Base-by-base conservation (phyloP, 2,888 invertebrate species). In the Spilarctia lutea region DNA sequence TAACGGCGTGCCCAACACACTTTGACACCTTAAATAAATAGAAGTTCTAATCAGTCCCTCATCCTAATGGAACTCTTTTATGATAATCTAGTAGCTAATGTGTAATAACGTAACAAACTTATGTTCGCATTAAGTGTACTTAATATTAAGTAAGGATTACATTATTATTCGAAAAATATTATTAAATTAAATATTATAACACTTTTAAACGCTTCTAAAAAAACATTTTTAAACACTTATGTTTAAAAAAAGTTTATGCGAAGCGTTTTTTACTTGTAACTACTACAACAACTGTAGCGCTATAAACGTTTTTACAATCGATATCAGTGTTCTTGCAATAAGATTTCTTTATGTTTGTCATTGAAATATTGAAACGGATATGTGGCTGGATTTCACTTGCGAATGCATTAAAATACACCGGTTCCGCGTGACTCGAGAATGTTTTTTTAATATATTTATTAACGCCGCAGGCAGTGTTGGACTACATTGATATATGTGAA, bases 371-470 rank as follows among this genome's bases (percentile, higher is more conserved):
- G 35, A 33, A 63, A 60, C 35, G 42, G 56, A 67, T 56, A 42
- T 39, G 24, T 67, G 66, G n/a, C 11, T 56, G 56, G 82, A 81
- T 83, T 83, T 83, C 81, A 77, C 75, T 77, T 74, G 52, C 56
- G 56, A 45, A 79, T 83, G 73, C 71, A 78, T 75, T 75, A 74
- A 72, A 39, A 72, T 67, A 81, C 69, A 48, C 48, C 42, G 72
- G 67, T 83, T 83, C 74, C 79, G 71, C 74, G 68, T 79, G 74
- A 79, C 75, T 77, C 72, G 79, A 68, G 39, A n/a, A n/a, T 33
- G 63, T 78, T 76, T 78, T 76, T 78, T 65, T 73, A 24, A 52
- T 66, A 68, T 75, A 66, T 76, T 42, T 65, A 16, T 48, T 45
- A 24, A 30, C 30, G 33, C 33, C 52, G 69, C 52, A 8, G 33